Percentiles rank a stretch among this genome's conserved stretches.
Conservation (phyloP, 2,888 invertebrate genomes). For the Tetragnatha montana region DNA sequence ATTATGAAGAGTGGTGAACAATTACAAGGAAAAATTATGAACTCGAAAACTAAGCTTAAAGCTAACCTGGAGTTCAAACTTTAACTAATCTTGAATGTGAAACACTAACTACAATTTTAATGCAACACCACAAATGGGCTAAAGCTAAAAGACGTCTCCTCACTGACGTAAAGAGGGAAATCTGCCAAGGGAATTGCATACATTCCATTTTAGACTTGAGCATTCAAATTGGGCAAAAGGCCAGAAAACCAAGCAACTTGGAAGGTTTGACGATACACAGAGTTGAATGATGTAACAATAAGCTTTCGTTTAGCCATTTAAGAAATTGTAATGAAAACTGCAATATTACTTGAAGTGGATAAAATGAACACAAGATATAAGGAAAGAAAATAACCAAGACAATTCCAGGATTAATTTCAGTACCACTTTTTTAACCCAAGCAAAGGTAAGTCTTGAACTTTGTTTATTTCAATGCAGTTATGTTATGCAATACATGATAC, state of each 20-base stretch:
- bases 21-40: no score
- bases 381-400: no score
- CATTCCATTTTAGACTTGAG: conserved; percentile 10
- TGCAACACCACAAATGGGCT: background rate
- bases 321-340: background rate
- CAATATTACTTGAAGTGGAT: background rate
- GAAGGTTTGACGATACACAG: background rate
- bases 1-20: no score
- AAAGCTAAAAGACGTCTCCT: background rate
- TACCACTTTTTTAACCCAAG: no score
- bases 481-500: no score
- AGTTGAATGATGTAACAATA: background rate
- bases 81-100: background rate
- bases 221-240: background rate
- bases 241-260: background rate
- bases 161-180: background rate
- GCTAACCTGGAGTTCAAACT: background rate
- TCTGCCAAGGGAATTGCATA: conserved; percentile 11
- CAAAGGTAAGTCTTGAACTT: no score
- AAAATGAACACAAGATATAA: no score
- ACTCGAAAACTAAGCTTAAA: no score
- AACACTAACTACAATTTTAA: background rate
- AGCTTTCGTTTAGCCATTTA: background rate
- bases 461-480: no score
- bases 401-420: no score